Base-by-base conservation (phyloP, 2,888 invertebrate genomes). In the Odontothrips loti region DNA sequence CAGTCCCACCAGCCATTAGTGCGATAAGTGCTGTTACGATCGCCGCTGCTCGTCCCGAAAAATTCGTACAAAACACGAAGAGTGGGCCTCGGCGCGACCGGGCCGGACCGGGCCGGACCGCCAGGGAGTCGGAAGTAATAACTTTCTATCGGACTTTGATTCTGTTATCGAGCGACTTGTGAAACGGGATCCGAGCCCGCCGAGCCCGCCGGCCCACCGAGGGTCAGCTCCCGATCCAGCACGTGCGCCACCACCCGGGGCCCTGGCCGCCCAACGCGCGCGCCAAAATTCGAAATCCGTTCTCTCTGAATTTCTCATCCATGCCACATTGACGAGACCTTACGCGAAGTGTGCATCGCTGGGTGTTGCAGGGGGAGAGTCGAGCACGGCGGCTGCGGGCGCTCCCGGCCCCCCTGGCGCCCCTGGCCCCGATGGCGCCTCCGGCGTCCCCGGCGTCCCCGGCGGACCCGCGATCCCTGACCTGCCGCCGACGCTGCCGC, bases 91-190 rank as follows among this genome's bases (percentile, higher is more conserved):
- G 51, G 51, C 10, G 51, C 51, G 51, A n/a, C n/a, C 51, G 51
- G 20, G 51, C 51, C 51, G 51, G 51, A 2, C 15, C n/a, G n/a
- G n/a, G 34, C 34, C 34, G 68, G 68, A 23, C 11, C 23, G 51
- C 51, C n/a, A 15, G 58, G 3, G 15, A 15, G 68, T 23, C 23
- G 68, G 68, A 75, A 75, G 68, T 27, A 23, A 27, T 27, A 27
- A 27, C 23, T 75, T 23, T 27, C 27, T 75, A 43, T 75, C 23
- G 68, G 68, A 75, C 68, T 75, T 75, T 75, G 68, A 23, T 75
- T 75, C 12, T 27, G 68, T 75, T 75, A 75, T 75, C 68, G 68
- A 75, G 68, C 12, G 68, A 23, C 68, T 75, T 75, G 68, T 75
- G 68, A 75, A 75, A 75, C 68, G 27, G 58, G 58, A 58, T 51